Base-by-base conservation (phyloP, 2,113 vertebrate genomes). In the Osmerus eperlanus region DNA sequence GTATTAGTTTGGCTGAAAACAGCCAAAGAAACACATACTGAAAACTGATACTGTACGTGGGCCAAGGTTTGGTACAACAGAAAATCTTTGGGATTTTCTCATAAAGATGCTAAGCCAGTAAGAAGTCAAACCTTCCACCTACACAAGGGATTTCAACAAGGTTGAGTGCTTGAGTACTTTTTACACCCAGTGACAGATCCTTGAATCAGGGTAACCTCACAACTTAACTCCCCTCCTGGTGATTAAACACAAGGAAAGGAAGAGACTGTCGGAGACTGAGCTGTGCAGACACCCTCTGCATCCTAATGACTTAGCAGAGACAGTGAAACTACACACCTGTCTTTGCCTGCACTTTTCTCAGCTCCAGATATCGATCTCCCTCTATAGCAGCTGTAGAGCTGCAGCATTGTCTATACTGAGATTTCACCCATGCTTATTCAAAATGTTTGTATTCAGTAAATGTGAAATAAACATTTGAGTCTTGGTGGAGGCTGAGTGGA, bases 401-500 rank as follows among this genome's bases (percentile, higher is more conserved):
- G 41, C 41, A 47, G 41, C 9, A 11, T 9, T 47, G 41, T 47
- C 41, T 47, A 11, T 47, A 47, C 41, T 47, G 41, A 47, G 9
- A 47, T 47, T 47, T 56, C 1, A 56, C 54, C 16, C 16, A 18
- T 56, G 3, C 16, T 18, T 56, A 21, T 21, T 21, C 21, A 21
- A 21, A 21, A 21, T 21, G 21, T 21, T 21, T 51, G 8, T 21
- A 36, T 41, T 51, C 32, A 14, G 32, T 7, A 3, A 51, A 65
- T 16, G 36, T 47, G 3, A 19, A 9, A 18, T 19, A 21, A 65
- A 21, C 9, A 5, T 18, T 56, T 56, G 61, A 60, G 71, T 73
- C 63, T 72, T 21, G 66, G 28, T 71, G 77, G 69, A 72, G 73
- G 62, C 55, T 83, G 74, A 80, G 74, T 85, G 83, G 85, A 79